Percentiles rank a stretch among this genome's conserved stretches.
Evolutionary conservation across 2,113 vertebrate species (phyloP).

Genomic region (Psilopsiagon aymara): DNA sequence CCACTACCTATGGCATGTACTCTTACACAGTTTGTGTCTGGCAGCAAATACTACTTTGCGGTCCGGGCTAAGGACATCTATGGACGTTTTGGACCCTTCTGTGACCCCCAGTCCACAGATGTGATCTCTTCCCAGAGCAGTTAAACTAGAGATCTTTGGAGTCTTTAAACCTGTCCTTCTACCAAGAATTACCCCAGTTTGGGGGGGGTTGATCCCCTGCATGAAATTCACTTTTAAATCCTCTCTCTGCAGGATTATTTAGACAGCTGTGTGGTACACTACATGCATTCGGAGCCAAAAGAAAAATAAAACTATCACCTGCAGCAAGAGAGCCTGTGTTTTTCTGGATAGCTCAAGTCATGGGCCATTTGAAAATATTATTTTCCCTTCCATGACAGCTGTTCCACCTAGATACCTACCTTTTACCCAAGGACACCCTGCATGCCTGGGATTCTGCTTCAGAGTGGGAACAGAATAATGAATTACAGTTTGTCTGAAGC

Average conservation of each 20-base stretch:
- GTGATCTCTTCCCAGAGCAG: slow-evolving; percentile 88
- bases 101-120: slow-evolving; percentile 97
- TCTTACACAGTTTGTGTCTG: slow-evolving; percentile 96
- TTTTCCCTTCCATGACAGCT: slow-evolving; percentile 47
- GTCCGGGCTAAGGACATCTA: slow-evolving; percentile 95
- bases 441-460: slow-evolving; percentile 56
- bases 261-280: slow-evolving; percentile 74
- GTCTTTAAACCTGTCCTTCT: slow-evolving; percentile 54
- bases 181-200: slow-evolving; percentile 55
- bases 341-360: slow-evolving; percentile 65
- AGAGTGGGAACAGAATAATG: slow-evolving; percentile 28
- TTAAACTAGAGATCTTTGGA: slow-evolving; percentile 68
- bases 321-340: slow-evolving; percentile 67
- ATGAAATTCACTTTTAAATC: slow-evolving; percentile 76
- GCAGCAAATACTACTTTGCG: slow-evolving; percentile 97
- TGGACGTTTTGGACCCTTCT: slow-evolving; percentile 96
- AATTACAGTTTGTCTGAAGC: slow-evolving; percentile 39
- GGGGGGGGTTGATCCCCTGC: slow-evolving; percentile 75
- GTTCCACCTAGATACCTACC: neutral
- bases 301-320: slow-evolving; percentile 74
- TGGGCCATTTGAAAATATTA: slow-evolving; percentile 50
- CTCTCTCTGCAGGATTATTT: slow-evolving; percentile 72
- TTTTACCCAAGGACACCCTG: slow-evolving; percentile 7
- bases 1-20: slow-evolving; percentile 98
- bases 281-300: slow-evolving; percentile 74